These are phyloP conservation scores for Myotis lucifugus DNA, from an alignment of 2,113 vertebrate genomes.

Conservation along the genomic window DNA sequence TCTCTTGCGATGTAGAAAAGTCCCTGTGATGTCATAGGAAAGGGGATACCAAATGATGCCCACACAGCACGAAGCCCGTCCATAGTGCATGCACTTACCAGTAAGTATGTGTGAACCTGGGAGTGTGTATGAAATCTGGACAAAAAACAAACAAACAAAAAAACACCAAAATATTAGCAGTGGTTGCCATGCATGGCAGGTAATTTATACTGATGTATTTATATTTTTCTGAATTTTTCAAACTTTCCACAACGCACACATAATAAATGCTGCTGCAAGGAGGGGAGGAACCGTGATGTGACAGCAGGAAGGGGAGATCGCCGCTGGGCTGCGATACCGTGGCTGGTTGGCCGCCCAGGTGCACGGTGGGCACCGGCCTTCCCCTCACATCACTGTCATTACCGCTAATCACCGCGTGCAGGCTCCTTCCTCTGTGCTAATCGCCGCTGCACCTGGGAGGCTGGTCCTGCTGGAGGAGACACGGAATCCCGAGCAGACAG, in stretches of 20 bases:
- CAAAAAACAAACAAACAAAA: background rate
- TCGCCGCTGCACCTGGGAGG: slow-evolving; percentile 69
- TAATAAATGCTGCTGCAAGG: background rate
- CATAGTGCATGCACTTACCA: background rate
- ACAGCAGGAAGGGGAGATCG: background rate
- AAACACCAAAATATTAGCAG: background rate
- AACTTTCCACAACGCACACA: background rate
- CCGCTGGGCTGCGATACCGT: background rate
- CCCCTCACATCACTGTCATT: slow-evolving; percentile 35
- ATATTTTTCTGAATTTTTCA: background rate
- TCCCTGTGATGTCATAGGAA: background rate
- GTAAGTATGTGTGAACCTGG: background rate
- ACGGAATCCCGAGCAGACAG: slow-evolving; percentile 60
- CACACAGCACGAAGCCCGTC: background rate
- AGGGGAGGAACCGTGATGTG: background rate
- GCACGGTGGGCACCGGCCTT: background rate
- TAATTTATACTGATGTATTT: background rate
- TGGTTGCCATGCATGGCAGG: background rate
- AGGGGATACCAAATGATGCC: background rate
- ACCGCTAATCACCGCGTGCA: slow-evolving; percentile 39
- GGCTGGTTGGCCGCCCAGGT: background rate
- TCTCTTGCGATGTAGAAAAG: background rate
- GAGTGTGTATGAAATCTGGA: background rate
- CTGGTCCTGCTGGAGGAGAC: slow-evolving; percentile 54
- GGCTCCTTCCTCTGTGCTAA: slow-evolving; percentile 58